Base-by-base conservation (phyloP, 2,113 vertebrate species). In the Pimephales promelas region DNA sequence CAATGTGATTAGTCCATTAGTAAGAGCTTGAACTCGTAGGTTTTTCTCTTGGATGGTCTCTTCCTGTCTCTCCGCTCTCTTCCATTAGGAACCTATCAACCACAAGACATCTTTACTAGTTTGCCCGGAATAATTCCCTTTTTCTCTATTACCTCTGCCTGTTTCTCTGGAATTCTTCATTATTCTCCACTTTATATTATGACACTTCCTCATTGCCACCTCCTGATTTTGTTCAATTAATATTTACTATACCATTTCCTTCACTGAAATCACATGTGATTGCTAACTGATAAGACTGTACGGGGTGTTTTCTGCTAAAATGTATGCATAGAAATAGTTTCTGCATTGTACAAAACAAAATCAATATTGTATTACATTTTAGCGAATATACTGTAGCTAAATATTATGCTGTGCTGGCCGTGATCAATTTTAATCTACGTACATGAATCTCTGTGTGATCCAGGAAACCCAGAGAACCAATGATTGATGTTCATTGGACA, bases 1-100 rank as follows among this genome's bases (percentile, higher is more conserved):
- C 94, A 94, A 94, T 94, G 92, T 91, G 93, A 94, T 94, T 94
- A 94, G 89, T 91, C 91, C 92, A 94, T 94, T 94, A 94, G 90
- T 87, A 91, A 90, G 89, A 83, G 90, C 90, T 91, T 92, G 91
- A 92, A 92, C 92, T 93, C 88, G 79, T 87, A 61, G 59, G 77
- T 56, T 18, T 77, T 57, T 82, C 62, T 57, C 62, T 57, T 20
- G 36, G 57, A 2, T 43, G 43, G 56, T 68, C 64, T 64, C 45
- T 66, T 56, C 78, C 61, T 26, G 36, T 75, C 70, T 66, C 47
- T 79, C 36, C 43, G 14, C 2, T 16, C 24, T 66, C 79, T 54
- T 68, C 79, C 83, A 87, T 87, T 87, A 87, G 77, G 86, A 81
- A 75, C 83, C 79, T 84, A 84, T 87, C 79, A 82, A 82, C 45